These are phyloP conservation scores for Aphaenogaster floridana DNA, from an alignment of 1,140 invertebrate species.

Conservation along the genomic window DNA sequence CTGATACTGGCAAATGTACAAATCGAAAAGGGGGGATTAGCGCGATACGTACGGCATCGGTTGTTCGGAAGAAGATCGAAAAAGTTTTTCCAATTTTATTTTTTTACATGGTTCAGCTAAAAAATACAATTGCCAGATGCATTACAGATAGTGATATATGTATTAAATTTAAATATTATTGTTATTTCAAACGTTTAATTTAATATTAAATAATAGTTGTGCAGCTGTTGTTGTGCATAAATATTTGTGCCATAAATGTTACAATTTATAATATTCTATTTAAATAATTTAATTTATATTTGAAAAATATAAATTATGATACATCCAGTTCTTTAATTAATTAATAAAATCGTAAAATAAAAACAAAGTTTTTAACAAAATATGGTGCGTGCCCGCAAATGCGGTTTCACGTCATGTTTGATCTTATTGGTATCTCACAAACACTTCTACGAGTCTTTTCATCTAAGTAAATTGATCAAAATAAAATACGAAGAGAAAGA, in stretches of 20 bases:
- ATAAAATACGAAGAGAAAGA: neutral
- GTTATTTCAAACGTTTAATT: neutral
- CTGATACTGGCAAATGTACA: slow-evolving; percentile 35
- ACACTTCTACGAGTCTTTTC: neutral
- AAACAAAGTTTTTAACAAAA: neutral
- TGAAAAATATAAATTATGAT: neutral
- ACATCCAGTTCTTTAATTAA: neutral
- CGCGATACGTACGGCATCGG: neutral
- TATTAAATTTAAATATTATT: neutral
- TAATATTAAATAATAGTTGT: slow-evolving; percentile 10
- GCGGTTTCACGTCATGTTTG: neutral
- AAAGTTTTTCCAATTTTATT: neutral
- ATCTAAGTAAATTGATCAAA: slow-evolving; percentile 4
- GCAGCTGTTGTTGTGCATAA: neutral
- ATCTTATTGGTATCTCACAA: neutral
- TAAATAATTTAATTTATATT: slow-evolving; percentile 13
- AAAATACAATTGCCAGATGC: neutral
- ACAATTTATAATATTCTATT: neutral
- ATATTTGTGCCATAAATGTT: neutral
- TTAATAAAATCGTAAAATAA: neutral
- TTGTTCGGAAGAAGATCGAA: slow-evolving; percentile 17
- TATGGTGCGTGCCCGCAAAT: neutral
- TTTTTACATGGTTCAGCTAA: neutral
- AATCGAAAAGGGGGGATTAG: slow-evolving; percentile 14
- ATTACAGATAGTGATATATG: neutral